phyloP scores from a whole-genome alignment of 2,888 invertebrate genomes.

The Vannuccia rotundouncinata region DNA sequence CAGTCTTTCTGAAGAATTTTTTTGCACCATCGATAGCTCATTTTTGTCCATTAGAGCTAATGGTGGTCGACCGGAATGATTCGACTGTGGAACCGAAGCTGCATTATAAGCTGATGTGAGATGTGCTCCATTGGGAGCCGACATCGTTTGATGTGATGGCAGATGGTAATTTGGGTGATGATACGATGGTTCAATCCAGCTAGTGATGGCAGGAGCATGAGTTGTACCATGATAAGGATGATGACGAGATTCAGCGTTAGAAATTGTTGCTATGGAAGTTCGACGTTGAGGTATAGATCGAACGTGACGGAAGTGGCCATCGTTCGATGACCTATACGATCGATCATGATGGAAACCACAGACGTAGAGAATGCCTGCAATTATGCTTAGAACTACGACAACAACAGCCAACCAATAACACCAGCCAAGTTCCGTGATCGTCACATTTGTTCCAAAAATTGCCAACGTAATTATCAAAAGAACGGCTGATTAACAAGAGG shows the following conservation, averaged over 20 bases:
- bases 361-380: not conserved
- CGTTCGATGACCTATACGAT: too few species aligned
- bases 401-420: not conserved
- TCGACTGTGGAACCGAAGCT: not conserved
- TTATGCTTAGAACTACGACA: not conserved
- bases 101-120: not conserved
- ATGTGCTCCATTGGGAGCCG: not conserved
- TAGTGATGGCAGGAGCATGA: not conserved
- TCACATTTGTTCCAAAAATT: not conserved
- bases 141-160: not conserved
- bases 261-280: not conserved
- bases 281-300: not conserved
- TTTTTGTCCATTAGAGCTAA: not conserved
- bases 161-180: not conserved
- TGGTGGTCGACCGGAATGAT: too few species aligned
- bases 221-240: not conserved
- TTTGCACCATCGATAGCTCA: not conserved
- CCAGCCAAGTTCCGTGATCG: not conserved
- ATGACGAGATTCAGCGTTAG: not conserved
- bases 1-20: not conserved
- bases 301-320: too few species aligned
- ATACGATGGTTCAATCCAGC: not conserved
- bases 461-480: not conserved
- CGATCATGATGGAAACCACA: not conserved
- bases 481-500: too few species aligned